Base-by-base conservation (phyloP, 2,888 invertebrate species). In the Zygogramma bicolorata region DNA sequence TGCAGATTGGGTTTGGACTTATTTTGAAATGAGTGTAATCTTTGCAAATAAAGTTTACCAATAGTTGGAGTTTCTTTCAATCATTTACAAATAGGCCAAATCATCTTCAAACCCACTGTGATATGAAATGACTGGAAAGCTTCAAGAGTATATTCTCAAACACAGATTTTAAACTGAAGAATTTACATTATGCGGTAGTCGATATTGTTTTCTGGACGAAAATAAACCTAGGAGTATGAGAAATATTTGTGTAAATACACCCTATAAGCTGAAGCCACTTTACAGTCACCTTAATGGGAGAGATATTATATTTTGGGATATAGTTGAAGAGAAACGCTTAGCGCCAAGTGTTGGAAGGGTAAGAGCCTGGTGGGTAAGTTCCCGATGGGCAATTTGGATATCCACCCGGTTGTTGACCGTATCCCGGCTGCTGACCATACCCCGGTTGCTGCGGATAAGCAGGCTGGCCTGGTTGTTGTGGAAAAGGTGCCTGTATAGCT, bases 361-460 rank as follows among this genome's bases (percentile, higher is more conserved):
- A 85, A 1, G 79, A 75, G 27, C 83, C 83, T 31, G 83, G 84
- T 7, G 82, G 84, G 75, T 81, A 85, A 65, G 76, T 42, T 27
- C 81, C 81, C 27, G 79, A 80, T 7, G 78, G 80, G 13, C 70
- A 71, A 25, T 62, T 58, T 13, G 72, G 73, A 57, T 72, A 75
- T 59, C 66, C 69, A 13, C 73, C 75, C 5, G 67, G 76, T 73
- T 75, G 77, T 57, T 71, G 75, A 4, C 69, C 60, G 22, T 70
- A 70, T 13, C 69, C 67, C 4, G 74, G 76, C 72, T 75, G 77
- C 46, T 71, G 75, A 8, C 66, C 60, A n/a, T 70, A 70, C 5
- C 67, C 67, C 5, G 74, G 75, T 72, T 75, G 77, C 46, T 71
- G 75, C 4, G 67, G 57, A 25, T 70, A 70, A 8, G 68, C 67